Evolutionary conservation across 2,113 vertebrate genomes (phyloP), one percentile per base, ranked within the genome.

Genomic region (Brachypteracias leptosomus): DNA sequence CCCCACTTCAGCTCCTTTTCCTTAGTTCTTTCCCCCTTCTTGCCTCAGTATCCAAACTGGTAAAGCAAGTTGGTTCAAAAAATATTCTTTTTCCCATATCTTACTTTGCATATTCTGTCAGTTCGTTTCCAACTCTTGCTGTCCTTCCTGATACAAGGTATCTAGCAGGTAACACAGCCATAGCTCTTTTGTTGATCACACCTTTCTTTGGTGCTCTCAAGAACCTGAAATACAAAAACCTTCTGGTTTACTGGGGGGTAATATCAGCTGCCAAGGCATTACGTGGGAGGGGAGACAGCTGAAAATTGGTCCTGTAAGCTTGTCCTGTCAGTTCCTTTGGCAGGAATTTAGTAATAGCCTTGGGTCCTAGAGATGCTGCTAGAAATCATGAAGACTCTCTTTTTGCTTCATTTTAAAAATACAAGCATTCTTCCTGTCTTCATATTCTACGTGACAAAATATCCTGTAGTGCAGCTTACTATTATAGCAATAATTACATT

Each of bases 361-460:
- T 44, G 28, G 22, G 40, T 88, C 35, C 55, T 91, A 58, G 33
- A 77, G 59, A 84, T 57, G 25, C 38, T 91, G 14, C 33, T 52
- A 5, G 49, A 76, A 73, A 58, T 88, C 38, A 44, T 88, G 21
- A 83, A 80, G 61, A 58, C 13, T 66, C 9, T n/a, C 10, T 20
- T 25, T 65, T 24, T 85, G 51, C 63, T 58, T 92, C 4, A 44
- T 24, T 67, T 92, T 79, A 78, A 67, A 94, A 92, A 86, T 71
- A 51, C 5, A 75, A 54, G 17, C 13, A 2, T 78, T 65, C 14
- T 76, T 89, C 71, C 68, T 61, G 22, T 52, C 18, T 47, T 73
- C 28, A 6, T 55, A 16, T 59, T 73, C 12, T 61, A 3, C 63
- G 62, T 77, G 35, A 36, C n/a, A 89, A 77, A 89, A 42, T 74